Base-by-base conservation (phyloP, 2,797 vertebrate species). In the Gallinago stenura region DNA sequence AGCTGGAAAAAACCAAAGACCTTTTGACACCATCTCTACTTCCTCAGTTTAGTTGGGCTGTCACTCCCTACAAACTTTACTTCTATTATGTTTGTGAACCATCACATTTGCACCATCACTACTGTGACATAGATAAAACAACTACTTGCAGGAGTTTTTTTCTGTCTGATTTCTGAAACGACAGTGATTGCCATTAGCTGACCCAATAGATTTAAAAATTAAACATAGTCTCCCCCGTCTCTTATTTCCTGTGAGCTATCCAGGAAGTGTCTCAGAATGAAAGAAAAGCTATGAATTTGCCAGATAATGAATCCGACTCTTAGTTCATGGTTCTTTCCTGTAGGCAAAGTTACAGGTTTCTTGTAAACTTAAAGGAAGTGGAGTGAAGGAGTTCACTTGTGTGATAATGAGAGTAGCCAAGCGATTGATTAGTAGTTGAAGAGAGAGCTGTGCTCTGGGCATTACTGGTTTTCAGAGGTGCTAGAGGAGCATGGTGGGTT, bases 211-310 rank as follows among this genome's bases (percentile, higher is more conserved):
- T 89, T 61, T 7, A 46, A 77, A 86, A 75, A 21, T 21, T 30
- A 89, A 83, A 83, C 57, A 15, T 28, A 12, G 77, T 93, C 83
- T 4, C 22, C 60, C 51, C 13, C 4, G 5, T 94, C 41, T 87
- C 70, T 87, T 79, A 33, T 70, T 95, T 97, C 90, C 83, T 95
- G 81, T 95, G 78, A 95, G 30, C 68, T 85, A 6, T 69, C 60
- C 90, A 96, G 93, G 94, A 96, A 95, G 81, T 92, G 94, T 92
- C 88, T 97, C 93, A 96, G 60, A 96, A 87, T 95, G 94, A 96
- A 96, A 95, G 90, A 92, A 92, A 92, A 95, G 77, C 91, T 96
- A 50, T 93, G 78, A 94, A 95, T 89, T 92, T 54, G 75, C 41
- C 81, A 90, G 90, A 92, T 90, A 88, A 82, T 94, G 16, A 93